Percentiles rank a stretch among this genome's conserved stretches.
Conservation (phyloP, 2,797 vertebrate genomes). For the Pipistrellus kuhlii region DNA sequence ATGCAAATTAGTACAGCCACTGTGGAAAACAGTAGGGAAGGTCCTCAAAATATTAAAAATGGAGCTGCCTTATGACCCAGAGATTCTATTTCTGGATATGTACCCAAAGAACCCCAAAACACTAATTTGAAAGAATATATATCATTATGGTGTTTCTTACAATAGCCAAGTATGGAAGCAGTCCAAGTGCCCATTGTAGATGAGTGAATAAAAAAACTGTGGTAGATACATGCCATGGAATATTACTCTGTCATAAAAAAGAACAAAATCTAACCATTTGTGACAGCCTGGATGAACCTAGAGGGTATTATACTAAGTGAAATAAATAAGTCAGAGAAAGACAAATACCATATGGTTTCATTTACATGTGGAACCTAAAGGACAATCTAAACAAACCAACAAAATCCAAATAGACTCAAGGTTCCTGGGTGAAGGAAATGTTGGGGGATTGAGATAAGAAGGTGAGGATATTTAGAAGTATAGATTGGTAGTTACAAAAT, state of each 20-base stretch:
- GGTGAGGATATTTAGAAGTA: background rate
- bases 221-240: background rate
- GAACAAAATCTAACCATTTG: background rate
- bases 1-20: background rate
- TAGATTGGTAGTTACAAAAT: background rate
- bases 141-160: background rate
- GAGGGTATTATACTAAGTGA: background rate
- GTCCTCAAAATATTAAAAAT: background rate
- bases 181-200: background rate
- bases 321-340: background rate
- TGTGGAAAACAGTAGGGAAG: background rate
- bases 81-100: background rate
- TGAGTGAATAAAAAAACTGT: background rate
- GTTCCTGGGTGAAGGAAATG: background rate
- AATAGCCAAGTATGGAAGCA: background rate
- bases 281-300: background rate
- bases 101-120: background rate
- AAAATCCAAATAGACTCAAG: background rate
- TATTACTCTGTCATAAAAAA: background rate
- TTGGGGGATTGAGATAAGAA: background rate
- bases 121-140: background rate
- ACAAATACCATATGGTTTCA: background rate
- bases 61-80: background rate
- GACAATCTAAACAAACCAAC: background rate
- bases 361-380: background rate